Evolutionary conservation across 2,113 vertebrate species (phyloP).

Genomic region (Mirza zaza): DNA sequence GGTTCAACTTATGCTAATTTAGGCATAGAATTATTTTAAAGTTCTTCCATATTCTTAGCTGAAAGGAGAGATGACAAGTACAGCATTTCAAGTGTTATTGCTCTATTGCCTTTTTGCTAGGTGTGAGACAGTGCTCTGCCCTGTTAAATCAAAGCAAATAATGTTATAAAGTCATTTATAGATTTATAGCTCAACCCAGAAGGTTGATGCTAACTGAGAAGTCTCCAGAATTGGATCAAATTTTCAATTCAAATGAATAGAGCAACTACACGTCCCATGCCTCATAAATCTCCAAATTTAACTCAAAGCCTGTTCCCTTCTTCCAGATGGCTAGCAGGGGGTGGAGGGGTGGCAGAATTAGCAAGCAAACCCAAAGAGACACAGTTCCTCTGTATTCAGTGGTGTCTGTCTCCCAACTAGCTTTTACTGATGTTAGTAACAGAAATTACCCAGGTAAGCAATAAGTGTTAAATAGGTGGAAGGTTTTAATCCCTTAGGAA

Average conservation of each 20-base stretch:
- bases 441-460: conserved; percentile 35
- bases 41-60: conserved; percentile 10
- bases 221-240: conserved; percentile 71
- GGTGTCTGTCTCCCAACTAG: neutral
- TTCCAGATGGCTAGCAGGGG: conserved; percentile 67
- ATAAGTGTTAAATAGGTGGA: neutral
- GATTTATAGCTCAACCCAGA: conserved; percentile 64
- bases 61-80: conserved; percentile 34
- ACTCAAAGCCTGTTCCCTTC: conserved; percentile 64
- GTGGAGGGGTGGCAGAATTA: conserved; percentile 52
- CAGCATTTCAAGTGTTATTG: neutral
- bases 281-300: conserved; percentile 76
- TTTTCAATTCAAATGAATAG: conserved; percentile 79
- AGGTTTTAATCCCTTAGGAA: neutral
- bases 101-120: conserved; percentile 43
- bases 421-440: neutral
- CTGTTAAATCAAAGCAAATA: conserved; percentile 63
- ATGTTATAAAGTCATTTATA: conserved; percentile 64
- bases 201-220: conserved; percentile 57
- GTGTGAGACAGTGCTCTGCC: conserved; percentile 63
- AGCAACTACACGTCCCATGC: conserved; percentile 57
- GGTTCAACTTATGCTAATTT: neutral
- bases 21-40: conserved; percentile 15
- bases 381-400: neutral
- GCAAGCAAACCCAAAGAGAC: conserved; percentile 56